phyloP scores from a whole-genome alignment of 37 sponge, comb jelly and placozoan species.

The Beroe ovata region DNA sequence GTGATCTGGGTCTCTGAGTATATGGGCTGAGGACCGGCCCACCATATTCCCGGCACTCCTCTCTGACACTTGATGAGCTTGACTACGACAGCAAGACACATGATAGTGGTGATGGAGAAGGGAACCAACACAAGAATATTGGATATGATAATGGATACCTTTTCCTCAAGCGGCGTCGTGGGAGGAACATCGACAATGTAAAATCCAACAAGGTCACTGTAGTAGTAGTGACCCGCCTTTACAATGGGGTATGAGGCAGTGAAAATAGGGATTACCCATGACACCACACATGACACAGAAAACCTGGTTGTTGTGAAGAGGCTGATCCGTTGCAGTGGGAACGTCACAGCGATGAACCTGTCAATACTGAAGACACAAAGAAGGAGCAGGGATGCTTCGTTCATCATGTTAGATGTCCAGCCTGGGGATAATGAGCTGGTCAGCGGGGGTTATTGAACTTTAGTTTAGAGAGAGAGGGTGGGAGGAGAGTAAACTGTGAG shows the following conservation, averaged over 20 bases:
- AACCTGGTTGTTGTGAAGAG: slow-evolving; percentile 2
- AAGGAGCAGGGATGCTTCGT: slow-evolving; percentile 30
- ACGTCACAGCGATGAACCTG: slow-evolving; percentile 39
- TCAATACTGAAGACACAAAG: slow-evolving; percentile 37
- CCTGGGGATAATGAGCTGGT: no score
- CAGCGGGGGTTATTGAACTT: background rate
- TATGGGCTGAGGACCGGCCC: background rate
- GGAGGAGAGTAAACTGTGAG: background rate
- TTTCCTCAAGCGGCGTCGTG: background rate
- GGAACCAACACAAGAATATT: slow-evolving; percentile 13
- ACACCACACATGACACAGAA: background rate
- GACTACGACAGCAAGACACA: background rate
- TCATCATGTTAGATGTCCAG: background rate
- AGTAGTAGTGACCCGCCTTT: slow-evolving; percentile 33
- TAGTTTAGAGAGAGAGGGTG: background rate
- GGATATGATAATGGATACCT: background rate
- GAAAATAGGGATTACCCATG: slow-evolving; percentile 5
- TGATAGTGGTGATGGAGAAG: background rate
- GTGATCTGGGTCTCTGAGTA: background rate
- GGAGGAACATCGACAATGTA: background rate
- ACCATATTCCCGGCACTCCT: background rate
- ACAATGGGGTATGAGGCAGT: slow-evolving; percentile 12
- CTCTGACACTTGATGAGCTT: background rate
- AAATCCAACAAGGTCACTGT: background rate
- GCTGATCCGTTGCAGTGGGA: slow-evolving; percentile 18